These are phyloP conservation scores for Taeniopygia guttata DNA, from an alignment of 2,797 vertebrate genomes.

Conservation along the genomic window DNA sequence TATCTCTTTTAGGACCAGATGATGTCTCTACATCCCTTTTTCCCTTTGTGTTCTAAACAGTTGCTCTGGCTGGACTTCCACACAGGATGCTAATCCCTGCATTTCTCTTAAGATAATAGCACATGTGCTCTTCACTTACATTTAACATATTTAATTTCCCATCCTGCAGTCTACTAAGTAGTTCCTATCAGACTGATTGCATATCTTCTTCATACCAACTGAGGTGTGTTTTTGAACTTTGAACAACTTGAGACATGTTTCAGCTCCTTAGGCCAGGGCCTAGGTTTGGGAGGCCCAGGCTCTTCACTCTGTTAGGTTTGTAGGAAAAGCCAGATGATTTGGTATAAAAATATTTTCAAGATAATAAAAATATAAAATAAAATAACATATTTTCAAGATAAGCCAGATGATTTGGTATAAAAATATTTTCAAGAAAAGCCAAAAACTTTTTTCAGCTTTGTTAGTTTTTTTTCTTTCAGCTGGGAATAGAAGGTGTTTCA, in stretches of 20 bases:
- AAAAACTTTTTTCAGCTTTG: background rate
- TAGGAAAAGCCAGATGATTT: background rate
- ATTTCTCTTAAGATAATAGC: background rate
- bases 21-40: background rate
- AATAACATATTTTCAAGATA: background rate
- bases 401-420: background rate
- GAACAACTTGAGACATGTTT: background rate
- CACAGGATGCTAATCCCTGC: fast-evolving
- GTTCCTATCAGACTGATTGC: background rate
- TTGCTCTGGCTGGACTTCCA: background rate
- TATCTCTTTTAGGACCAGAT: background rate
- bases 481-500: background rate
- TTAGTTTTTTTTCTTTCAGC: background rate
- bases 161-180: background rate
- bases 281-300: background rate
- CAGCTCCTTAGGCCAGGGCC: background rate
- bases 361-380: too few species aligned
- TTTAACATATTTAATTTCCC: background rate
- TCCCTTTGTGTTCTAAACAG: background rate
- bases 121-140: background rate
- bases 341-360: background rate
- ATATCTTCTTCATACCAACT: background rate
- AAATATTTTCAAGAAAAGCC: background rate
- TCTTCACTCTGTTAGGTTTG: background rate
- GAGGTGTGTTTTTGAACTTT: background rate